phyloP scores from a whole-genome alignment of 2,888 invertebrate genomes.

The Drosophila mettleri region DNA sequence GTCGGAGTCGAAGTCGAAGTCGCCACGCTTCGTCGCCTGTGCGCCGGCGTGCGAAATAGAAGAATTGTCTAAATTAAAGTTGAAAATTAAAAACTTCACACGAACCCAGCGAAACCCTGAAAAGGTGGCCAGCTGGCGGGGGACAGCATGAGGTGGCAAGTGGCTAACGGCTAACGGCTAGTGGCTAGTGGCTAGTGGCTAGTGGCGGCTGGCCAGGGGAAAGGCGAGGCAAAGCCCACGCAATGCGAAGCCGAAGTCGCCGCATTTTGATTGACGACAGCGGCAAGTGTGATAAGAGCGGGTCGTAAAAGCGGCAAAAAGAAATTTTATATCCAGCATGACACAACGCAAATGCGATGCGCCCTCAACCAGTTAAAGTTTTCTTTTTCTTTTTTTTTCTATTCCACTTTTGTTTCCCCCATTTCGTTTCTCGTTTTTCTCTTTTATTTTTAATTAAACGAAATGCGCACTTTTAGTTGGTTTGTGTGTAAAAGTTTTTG shows the following conservation, averaged over 20 bases:
- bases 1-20: conserved; percentile 7
- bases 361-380: conserved; percentile 21
- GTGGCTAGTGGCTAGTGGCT: not conserved
- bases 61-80: conserved; percentile 79
- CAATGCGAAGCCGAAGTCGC: conserved; percentile 45
- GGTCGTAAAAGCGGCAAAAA: conserved; percentile 53
- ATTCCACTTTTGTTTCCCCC: not conserved
- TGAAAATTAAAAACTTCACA: conserved; percentile 78
- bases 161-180: too few species aligned
- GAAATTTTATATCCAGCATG: conserved; percentile 24
- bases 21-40: conserved; percentile 72
- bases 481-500: conserved; percentile 8
- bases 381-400: not conserved
- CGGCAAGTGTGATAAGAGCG: conserved; percentile 57
- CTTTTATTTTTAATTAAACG: conserved; percentile 27
- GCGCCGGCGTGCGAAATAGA: conserved; percentile 60
- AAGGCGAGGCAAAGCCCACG: conserved; percentile 36
- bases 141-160: conserved; percentile 8
- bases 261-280: conserved; percentile 69
- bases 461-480: conserved; percentile 14
- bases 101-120: conserved; percentile 49
- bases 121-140: conserved; percentile 8
- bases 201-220: not conserved
- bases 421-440: not conserved
- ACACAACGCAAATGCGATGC: conserved; percentile 27